Evolutionary conservation across 2,888 invertebrate species (phyloP), one percentile per base, ranked within the genome.

Genomic region (Amphimallon solstitiale): DNA sequence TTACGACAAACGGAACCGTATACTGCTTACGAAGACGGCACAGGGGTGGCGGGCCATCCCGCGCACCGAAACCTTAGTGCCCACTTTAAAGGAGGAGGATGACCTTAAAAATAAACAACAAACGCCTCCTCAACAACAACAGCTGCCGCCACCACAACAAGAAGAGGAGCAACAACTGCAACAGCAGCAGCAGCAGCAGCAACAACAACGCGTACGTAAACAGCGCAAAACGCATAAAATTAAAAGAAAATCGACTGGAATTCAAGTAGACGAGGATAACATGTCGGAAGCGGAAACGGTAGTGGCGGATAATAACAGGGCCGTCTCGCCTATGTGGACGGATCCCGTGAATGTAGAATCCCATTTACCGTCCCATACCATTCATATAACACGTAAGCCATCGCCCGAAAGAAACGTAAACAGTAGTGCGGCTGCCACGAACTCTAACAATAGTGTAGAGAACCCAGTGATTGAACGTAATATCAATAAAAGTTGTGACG

Each of bases 41-140:
- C 86, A 87, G 80, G 93, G 93, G 76, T 93, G 93, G 94, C 88
- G 91, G 67, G 92, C 92, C 66, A 91, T 91, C 83, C 93, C 93
- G 75, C 87, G 91, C 75, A 93, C 93, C 54, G 90, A 90, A 79
- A 86, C 85, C 78, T 84, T 77, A 82, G 86, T 78, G 81, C 80
- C 81, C 70, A 76, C 76, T 74, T 76, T 77, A 78, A 78, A 83
- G 83, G 84, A 83, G 73, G 76, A 81, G 76, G 63, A 63, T 63
- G 63, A 67, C 54, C 37, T 49, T 29, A 62, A 71, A 63, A 17
- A 67, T 68, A 56, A 65, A 54, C 60, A 66, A 66, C 15, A 70
- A 15, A 63, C 48, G 12, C 12, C 23, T 1, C 51, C 23, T 29
- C 43, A 34, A 12, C 52, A 5, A 29, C 2, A 5, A 7, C 3